Evolutionary conservation across 2,113 vertebrate genomes (phyloP), one percentile per base, ranked within the genome.

Genomic region (Rynchops niger): DNA sequence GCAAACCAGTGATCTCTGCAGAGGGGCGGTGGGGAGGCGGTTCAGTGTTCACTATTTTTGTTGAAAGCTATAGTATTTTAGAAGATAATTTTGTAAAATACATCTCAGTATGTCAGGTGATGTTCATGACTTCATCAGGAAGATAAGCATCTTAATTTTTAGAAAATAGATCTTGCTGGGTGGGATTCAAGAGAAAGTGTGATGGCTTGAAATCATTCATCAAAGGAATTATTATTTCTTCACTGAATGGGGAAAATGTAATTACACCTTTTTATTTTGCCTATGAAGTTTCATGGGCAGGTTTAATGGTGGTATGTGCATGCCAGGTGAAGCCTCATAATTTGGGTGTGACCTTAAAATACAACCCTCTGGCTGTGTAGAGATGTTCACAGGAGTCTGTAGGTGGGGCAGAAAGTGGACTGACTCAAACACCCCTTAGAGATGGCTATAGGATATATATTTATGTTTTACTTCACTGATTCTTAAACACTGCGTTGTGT

Each of bases 321-420:
- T 95, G 94, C 92, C 95, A 95, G 76, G 76, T 96, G 76, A 97
- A 86, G 95, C 90, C 82, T 97, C 88, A 74, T 92, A 92, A 93
- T 97, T 94, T 96, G 96, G 97, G 97, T 92, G 96, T 97, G 95
- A 96, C 94, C 92, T 95, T 90, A 97, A 97, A 97, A 96, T 84
- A 96, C 72, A 97, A 40, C 88, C 97, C 97, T 97, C 96, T 96
- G 97, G 97, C 96, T 94, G 95, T 93, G 71, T 74, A 74, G 96
- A 97, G 90, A 71, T 86, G 76, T 93, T 97, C 82, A 83, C n/a
- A 96, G 92, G 88, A 95, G 76, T 86, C 62, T 94, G 67, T 83
- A 83, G 97, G 95, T 90, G 94, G 88, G 87, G 95, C 95, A 93
- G 82, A 97, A 83, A 92, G 90, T 96, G 92, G 92, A 73, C 92